Base-by-base conservation (phyloP, 2,888 invertebrate species). In the Hemaris fuciformis region DNA sequence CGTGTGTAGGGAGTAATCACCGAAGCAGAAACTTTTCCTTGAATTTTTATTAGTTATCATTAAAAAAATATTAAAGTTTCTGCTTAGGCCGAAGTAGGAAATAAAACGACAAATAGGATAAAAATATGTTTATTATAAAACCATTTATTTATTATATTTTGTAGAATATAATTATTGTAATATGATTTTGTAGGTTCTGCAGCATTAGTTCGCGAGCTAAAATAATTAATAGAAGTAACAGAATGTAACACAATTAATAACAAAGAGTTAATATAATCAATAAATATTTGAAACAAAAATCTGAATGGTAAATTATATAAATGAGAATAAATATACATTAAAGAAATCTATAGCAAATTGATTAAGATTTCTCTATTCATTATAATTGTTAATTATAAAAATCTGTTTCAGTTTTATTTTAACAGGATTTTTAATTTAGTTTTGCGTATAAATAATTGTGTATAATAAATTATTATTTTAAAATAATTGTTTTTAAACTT, bases 91-190 rank as follows among this genome's bases (percentile, higher is more conserved):
- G 8, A 38, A 10, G 60, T 57, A 66, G 66, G 59, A 68, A 84
- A 78, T 81, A 64, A 85, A 85, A 85, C 84, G 69, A 74, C 75
- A 68, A 63, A 71, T 74, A 77, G 62, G 65, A 64, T 48, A 69
- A 62, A 71, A 66, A 65, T 62, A 59, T 60, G 63, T 68, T 66
- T 71, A 67, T 69, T 71, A 73, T 70, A 60, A 42, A 31, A 46
- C 23, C 31, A 45, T 53, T 57, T 63, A 60, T 57, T 57, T 62
- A 45, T 15, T 57, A 60, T 22, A 20, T 57, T 56, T 45, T 56
- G n/a, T 18, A 13, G 1, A n/a, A 22, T 60, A 15, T 3, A 45
- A 60, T 62, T 42, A 22, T 57, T 41, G 18, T 13, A 8, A 27
- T n/a, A 23, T 38, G n/a, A 2, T 53, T 31, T 46, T 59, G 4